These are phyloP conservation scores for Trichonephila inaurata DNA, from an alignment of 1,140 invertebrate species.

Conservation along the genomic window DNA sequence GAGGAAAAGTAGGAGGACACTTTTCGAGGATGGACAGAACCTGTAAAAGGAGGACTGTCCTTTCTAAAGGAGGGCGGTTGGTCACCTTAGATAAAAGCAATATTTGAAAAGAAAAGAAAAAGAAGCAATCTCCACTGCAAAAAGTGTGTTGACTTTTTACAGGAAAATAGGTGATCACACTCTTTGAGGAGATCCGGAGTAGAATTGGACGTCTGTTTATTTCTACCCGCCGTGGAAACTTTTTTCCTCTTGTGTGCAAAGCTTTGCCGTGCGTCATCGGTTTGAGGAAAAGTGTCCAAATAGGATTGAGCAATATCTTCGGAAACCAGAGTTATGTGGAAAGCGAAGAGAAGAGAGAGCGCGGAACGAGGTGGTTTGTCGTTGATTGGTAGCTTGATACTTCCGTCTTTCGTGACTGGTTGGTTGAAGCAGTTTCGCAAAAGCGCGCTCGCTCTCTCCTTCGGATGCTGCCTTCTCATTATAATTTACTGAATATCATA, in stretches of 20 bases:
- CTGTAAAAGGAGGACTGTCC: no score
- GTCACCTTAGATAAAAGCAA: no score
- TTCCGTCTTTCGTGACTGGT: conserved; percentile 28
- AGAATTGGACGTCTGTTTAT: not conserved
- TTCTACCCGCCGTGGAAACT: not conserved
- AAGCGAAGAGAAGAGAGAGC: not conserved
- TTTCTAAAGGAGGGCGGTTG: no score
- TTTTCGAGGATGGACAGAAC: no score
- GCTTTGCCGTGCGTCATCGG: not conserved
- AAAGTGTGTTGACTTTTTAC: no score
- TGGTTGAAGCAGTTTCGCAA: not conserved
- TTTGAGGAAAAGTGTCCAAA: conserved; percentile 25
- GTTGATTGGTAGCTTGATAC: conserved; percentile 38
- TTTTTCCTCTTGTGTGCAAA: not conserved
- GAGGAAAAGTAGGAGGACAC: no score
- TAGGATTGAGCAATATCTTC: conserved; percentile 15
- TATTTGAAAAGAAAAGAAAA: no score
- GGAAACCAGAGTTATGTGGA: conserved; percentile 10
- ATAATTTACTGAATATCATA: not conserved
- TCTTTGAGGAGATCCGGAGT: not conserved
- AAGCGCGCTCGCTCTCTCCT: no score
- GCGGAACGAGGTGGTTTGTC: not conserved
- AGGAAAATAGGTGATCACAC: no score
- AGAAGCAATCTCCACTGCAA: no score
- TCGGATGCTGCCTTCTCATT: not conserved